Base-by-base conservation (phyloP, 2,888 invertebrate genomes). In the Phrixothrix hirtus region DNA sequence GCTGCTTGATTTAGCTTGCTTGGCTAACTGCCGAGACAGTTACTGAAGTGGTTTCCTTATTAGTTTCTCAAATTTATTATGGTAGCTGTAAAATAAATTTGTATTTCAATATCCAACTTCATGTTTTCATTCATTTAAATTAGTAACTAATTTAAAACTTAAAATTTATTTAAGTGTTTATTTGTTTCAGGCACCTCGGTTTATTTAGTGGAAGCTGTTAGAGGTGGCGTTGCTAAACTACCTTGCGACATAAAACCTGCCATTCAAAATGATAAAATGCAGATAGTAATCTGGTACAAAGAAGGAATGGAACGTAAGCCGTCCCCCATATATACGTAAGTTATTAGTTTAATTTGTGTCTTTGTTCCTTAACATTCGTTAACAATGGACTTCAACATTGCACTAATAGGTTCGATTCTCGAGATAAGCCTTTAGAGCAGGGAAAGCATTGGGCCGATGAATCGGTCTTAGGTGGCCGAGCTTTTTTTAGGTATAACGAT, bases 381-480 rank as follows among this genome's bases (percentile, higher is more conserved):
- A 16, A n/a, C 16, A 17, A 36, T 10, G 11, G 11, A 25, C 15
- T 21, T 21, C 5, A 36, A 12, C 9, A 29, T 39, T 31, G 17
- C 48, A 43, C 49, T 74, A 70, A 1, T 78, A 89, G 89, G 66
- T 88, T 87, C 69, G 77, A 92, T 76, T 85, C 88, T 44, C 80
- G 92, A 55, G 88, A 87, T n/a, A 85, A 86, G 31, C 79, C 81
- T 25, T 80, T 86, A 59, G 83, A 85, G 17, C 85, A 88, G 67
- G 90, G 90, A 7, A 87, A 86, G 72, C 85, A 90, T 62, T 92
- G 92, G 92, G 87, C 89, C 13, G 87, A 91, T 49, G 84, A 86
- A 39, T 80, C 81, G 35, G 83, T 85, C 15, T 83, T 93, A 60
- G 88, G 88, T 4, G 82, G 85, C 42, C 80, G 92, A 29, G 88